Conservation (phyloP, 2,797 vertebrate species). For the Falco novaeseelandiae region DNA sequence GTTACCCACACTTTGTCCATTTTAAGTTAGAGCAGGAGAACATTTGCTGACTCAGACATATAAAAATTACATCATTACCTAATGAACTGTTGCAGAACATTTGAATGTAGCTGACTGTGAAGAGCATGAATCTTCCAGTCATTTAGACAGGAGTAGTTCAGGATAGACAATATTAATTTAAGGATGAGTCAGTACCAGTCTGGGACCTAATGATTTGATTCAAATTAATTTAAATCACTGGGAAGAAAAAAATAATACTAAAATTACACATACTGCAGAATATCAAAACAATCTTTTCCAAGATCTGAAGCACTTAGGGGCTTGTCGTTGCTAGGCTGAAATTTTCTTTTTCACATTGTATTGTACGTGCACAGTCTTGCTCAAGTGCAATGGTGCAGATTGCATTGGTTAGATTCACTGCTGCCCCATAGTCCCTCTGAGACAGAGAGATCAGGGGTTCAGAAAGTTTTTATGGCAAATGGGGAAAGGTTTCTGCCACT, state of each 20-base stretch:
- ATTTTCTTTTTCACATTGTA: not conserved
- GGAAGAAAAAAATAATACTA: conserved; percentile 48
- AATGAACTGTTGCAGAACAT: conserved; percentile 73
- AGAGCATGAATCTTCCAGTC: conserved; percentile 64
- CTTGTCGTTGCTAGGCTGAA: not conserved
- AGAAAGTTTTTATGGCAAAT: not conserved
- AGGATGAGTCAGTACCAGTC: conserved; percentile 74
- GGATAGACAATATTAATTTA: conserved; percentile 79
- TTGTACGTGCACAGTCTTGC: not conserved
- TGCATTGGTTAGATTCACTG: not conserved
- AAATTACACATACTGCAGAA: conserved; percentile 43
- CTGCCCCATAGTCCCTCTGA: not conserved
- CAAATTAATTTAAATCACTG: conserved; percentile 78
- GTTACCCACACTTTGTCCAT: conserved; percentile 16
- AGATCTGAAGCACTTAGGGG: not conserved
- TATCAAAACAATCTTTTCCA: conserved; percentile 15
- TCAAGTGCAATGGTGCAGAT: not conserved
- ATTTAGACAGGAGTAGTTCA: conserved; percentile 74
- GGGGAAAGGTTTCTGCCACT: not conserved
- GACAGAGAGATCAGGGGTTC: not conserved
- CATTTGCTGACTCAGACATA: conserved; percentile 61
- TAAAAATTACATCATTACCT: conserved; percentile 71
- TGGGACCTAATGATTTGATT: conserved; percentile 78
- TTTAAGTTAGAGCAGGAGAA: conserved; percentile 44
- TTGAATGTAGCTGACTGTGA: conserved; percentile 62